A percentile compares a stretch with the other conserved stretches of the same genome.
These are phyloP conservation scores for Sarcoramphus papa DNA, from an alignment of 2,797 vertebrate species.

Conservation along the genomic window DNA sequence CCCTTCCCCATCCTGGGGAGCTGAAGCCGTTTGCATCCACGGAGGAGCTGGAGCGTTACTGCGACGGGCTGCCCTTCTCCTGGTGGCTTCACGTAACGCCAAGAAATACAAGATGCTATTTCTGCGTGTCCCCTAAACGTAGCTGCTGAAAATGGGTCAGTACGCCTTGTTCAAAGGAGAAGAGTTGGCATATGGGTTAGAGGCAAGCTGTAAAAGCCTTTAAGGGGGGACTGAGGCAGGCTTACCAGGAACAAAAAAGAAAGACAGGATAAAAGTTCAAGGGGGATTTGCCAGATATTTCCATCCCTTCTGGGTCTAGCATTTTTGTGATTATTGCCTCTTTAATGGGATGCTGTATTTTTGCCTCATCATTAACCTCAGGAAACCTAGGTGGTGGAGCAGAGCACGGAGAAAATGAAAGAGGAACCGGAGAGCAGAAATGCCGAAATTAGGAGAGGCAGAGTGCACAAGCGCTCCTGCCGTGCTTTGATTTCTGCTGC, in stretches of 20 bases:
- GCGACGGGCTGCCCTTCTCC: background rate
- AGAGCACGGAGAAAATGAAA: background rate
- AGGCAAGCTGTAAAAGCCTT: background rate
- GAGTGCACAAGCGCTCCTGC: background rate
- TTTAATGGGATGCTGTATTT: background rate
- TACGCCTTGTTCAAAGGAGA: background rate
- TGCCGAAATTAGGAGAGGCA: background rate
- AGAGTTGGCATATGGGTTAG: background rate
- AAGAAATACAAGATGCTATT: background rate
- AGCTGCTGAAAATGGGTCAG: background rate
- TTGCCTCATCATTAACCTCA: background rate
- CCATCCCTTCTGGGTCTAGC: background rate
- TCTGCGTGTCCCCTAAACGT: background rate
- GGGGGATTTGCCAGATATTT: background rate
- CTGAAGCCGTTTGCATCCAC: accelerated
- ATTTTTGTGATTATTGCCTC: constrained; percentile 1
- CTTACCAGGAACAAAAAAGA: background rate
- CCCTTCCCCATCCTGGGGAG: background rate
- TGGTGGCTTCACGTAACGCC: background rate
- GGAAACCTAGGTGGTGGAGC: background rate
- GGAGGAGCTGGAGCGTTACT: accelerated
- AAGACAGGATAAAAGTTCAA: background rate
- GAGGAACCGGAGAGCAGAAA: background rate
- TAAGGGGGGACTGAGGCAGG: background rate
- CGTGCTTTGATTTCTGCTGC: background rate